Base-by-base conservation (phyloP, 2,888 invertebrate species). In the Epinotia nisella region DNA sequence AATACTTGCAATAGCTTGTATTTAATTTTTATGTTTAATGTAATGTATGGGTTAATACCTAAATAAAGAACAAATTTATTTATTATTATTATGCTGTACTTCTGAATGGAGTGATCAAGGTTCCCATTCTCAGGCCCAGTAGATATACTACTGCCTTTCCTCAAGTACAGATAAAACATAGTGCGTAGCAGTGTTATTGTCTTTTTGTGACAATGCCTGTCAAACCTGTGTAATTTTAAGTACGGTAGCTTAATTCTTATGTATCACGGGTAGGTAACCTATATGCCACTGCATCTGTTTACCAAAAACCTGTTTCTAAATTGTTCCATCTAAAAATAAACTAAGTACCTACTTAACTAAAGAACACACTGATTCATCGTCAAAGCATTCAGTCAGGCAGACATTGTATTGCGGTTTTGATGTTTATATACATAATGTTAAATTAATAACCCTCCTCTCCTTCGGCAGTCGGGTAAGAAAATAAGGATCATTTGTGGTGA, bases 1-100 rank as follows among this genome's bases (percentile, higher is more conserved):
- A 56, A 66, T 56, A 53, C n/a, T 55, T 39, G 21, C 66, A 56
- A 66, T 56, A 51, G 10, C 45, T 51, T 53, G n/a, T n/a, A n/a
- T n/a, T n/a, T n/a, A n/a, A n/a, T n/a, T n/a, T n/a, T n/a, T n/a
- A n/a, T n/a, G n/a, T n/a, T n/a, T n/a, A n/a, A n/a, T n/a, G n/a
- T n/a, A n/a, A n/a, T n/a, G n/a, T n/a, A n/a, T n/a, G n/a, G n/a
- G n/a, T n/a, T n/a, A n/a, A n/a, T n/a, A n/a, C n/a, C n/a, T n/a
- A n/a, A n/a, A n/a, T n/a, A n/a, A n/a, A n/a, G n/a, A n/a, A n/a
- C n/a, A n/a, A n/a, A n/a, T n/a, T n/a, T n/a, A n/a, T n/a, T n/a
- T n/a, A n/a, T n/a, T n/a, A n/a, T n/a, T n/a, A n/a, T 17, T 64
- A 29, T 29, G 17, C 53, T 55, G n/a, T n/a, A 58, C n/a, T 29